phyloP scores from a whole-genome alignment of 2,888 invertebrate species.

The Tenthredo amoena region DNA sequence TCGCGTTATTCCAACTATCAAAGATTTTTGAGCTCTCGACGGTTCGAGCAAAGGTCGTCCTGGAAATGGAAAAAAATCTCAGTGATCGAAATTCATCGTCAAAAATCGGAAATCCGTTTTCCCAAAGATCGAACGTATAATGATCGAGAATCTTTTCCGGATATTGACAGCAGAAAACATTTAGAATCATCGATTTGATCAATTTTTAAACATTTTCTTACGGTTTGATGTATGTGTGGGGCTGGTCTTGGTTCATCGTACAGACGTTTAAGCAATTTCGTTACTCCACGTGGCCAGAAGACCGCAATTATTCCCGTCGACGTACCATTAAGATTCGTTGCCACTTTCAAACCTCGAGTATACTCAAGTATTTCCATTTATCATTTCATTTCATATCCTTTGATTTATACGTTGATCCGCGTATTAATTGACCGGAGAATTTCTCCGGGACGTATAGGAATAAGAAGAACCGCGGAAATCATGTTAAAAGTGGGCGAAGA shows the following conservation, averaged over 20 bases:
- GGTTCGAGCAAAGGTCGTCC: not conserved
- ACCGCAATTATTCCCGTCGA: conserved; percentile 22
- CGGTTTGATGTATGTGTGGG: not conserved
- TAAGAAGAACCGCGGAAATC: not conserved
- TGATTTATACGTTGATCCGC: not conserved
- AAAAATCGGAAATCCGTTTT: no score
- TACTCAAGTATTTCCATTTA: not conserved
- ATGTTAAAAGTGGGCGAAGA: not conserved
- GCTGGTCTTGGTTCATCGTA: not conserved
- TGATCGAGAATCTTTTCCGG: not conserved
- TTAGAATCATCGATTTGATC: not conserved
- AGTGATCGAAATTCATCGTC: no score
- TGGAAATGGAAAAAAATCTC: no score
- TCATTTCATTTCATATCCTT: not conserved
- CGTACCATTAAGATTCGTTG: conserved; percentile 14
- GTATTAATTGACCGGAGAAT: not conserved
- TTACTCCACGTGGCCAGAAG: conserved; percentile 11
- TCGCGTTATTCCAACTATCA: no score
- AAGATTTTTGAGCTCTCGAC: not conserved
- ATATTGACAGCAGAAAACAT: not conserved
- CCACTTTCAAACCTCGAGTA: not conserved
- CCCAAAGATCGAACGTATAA: no score
- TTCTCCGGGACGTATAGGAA: not conserved
- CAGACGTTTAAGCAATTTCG: not conserved
- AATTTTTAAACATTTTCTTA: not conserved